A percentile compares a stretch with the other conserved stretches of the same genome.
These are phyloP conservation scores for Paramisgurnus dabryanus DNA, from an alignment of 2,113 vertebrate species.

Conservation along the genomic window DNA sequence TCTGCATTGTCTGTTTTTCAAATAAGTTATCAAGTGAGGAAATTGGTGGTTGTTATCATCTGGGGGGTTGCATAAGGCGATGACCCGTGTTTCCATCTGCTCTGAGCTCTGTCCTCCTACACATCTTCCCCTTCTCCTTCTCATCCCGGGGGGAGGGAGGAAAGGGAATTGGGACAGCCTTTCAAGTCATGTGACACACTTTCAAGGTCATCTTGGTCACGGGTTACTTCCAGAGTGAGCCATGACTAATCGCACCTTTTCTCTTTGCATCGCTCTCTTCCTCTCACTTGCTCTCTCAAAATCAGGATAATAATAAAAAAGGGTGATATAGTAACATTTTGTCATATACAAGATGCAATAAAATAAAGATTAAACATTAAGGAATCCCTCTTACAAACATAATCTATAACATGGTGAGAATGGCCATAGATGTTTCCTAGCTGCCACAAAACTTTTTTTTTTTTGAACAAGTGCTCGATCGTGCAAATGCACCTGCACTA, in stretches of 20 bases:
- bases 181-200: conserved; percentile 43
- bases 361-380: no score
- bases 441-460: no score
- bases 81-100: conserved; percentile 21
- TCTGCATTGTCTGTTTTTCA: no score
- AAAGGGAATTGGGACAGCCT: conserved; percentile 31
- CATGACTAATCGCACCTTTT: conserved; percentile 44
- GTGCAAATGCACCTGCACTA: no score
- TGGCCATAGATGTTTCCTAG: no score
- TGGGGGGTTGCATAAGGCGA: conserved; percentile 57
- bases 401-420: no score
- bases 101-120: conserved; percentile 3
- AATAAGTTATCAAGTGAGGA: conserved; percentile 38
- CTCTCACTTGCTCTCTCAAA: neutral
- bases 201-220: conserved; percentile 54
- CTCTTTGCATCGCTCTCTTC: neutral
- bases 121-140: neutral
- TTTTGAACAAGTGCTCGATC: neutral
- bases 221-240: conserved; percentile 20
- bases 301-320: no score
- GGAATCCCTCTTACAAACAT: no score
- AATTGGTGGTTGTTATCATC: conserved; percentile 47
- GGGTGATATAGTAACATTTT: no score
- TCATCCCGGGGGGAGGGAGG: conserved; percentile 7
- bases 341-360: no score